phyloP scores from a whole-genome alignment of 2,797 vertebrate genomes.

The Lepus oiostolus region DNA sequence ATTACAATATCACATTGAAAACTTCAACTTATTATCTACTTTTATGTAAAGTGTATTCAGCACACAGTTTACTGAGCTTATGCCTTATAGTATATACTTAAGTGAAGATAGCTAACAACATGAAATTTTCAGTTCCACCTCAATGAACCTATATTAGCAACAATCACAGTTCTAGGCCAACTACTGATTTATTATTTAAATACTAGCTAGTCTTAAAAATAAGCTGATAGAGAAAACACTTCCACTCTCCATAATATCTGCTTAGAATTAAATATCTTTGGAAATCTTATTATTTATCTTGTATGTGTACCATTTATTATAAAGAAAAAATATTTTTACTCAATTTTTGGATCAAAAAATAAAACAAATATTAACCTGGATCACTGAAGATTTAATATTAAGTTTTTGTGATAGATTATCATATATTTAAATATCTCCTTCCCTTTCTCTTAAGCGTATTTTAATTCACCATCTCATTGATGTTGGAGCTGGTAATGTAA shows the following conservation, averaged over 20 bases:
- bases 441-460: background rate
- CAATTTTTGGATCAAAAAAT: background rate
- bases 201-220: background rate
- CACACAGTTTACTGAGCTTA: background rate
- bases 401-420: background rate
- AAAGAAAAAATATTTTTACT: background rate
- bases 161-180: background rate
- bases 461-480: background rate
- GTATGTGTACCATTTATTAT: background rate
- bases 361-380: background rate
- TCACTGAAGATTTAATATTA: background rate
- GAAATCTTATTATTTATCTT: background rate
- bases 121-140: background rate
- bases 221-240: background rate
- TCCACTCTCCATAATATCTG: background rate
- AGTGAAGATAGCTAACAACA: background rate
- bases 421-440: background rate
- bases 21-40: background rate
- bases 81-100: background rate
- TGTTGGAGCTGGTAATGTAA: background rate
- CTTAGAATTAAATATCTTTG: background rate
- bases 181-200: background rate
- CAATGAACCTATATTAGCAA: background rate
- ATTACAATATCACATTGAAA: constrained; percentile 5
- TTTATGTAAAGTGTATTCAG: background rate